Evolutionary conservation across 53 echinoderm and acorn worm species (phyloP).

Genomic region (Antedon mediterranea): DNA sequence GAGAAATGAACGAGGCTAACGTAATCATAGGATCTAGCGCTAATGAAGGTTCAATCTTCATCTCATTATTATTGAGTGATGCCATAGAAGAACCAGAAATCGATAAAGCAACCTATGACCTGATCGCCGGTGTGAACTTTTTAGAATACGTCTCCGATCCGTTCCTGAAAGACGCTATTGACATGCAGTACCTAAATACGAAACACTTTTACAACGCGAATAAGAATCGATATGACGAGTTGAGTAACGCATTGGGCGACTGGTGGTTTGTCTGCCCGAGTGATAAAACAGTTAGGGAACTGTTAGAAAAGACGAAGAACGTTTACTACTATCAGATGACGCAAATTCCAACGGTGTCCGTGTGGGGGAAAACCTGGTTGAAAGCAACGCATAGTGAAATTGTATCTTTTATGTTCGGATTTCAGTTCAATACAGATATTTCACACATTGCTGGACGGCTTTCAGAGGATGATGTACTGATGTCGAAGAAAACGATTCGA

Average conservation of each 20-base stretch:
- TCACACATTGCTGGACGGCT: neutral
- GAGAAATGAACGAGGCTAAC: neutral
- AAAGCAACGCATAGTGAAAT: neutral
- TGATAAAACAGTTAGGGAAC: slow-evolving; percentile 18
- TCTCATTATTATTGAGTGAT: neutral
- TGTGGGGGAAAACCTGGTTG: neutral
- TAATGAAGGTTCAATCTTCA: neutral
- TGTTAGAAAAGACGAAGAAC: slow-evolving; percentile 3
- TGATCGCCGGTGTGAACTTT: neutral
- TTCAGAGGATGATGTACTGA: neutral
- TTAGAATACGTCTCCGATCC: neutral
- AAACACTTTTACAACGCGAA: neutral
- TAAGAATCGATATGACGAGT: neutral
- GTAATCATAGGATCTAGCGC: neutral
- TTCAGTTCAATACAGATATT: neutral
- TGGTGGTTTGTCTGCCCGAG: slow-evolving; percentile 35
- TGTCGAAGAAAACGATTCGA: neutral
- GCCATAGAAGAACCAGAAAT: neutral
- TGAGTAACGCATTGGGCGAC: neutral
- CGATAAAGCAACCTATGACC: neutral
- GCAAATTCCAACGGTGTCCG: slow-evolving; percentile 25
- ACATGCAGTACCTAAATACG: neutral
- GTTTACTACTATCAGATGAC: slow-evolving; percentile 58
- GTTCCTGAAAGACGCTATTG: neutral
- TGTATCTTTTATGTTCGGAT: neutral